Conservation (phyloP, 2,797 vertebrate genomes). For the Bovichtus diacanthus region DNA sequence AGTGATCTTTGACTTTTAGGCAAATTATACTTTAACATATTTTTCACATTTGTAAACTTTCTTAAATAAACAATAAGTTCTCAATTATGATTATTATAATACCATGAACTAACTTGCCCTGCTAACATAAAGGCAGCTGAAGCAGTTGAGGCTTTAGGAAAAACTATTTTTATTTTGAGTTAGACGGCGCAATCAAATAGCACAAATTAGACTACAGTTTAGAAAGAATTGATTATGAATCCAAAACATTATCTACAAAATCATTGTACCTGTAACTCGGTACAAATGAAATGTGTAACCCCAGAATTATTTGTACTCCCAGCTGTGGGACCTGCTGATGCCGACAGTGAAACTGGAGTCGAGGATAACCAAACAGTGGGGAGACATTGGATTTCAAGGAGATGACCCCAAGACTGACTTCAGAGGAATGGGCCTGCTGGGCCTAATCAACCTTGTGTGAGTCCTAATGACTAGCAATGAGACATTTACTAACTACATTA, state of each 20-base stretch:
- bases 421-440: slow-evolving; percentile 98
- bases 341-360: slow-evolving; percentile 90
- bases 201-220: background rate
- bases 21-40: no score
- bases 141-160: background rate
- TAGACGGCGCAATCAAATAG: background rate
- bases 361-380: slow-evolving; percentile 97
- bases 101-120: background rate
- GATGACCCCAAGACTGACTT: slow-evolving; percentile 99
- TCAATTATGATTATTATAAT: background rate
- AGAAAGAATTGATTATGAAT: background rate
- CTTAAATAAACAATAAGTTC: no score
- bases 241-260: background rate
- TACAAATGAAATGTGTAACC: background rate
- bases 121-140: background rate
- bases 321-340: slow-evolving; percentile 97
- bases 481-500: background rate
- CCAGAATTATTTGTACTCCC: slow-evolving; percentile 27
- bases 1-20: no score
- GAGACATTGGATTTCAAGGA: slow-evolving; percentile 98
- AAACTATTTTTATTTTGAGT: background rate
- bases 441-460: slow-evolving; percentile 95
- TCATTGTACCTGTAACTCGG: background rate
- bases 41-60: no score
- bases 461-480: slow-evolving; percentile 64